Evolutionary conservation across 2,888 invertebrate genomes (phyloP), one percentile per base, ranked within the genome.

Genomic region (Drosophila vallismaia): DNA sequence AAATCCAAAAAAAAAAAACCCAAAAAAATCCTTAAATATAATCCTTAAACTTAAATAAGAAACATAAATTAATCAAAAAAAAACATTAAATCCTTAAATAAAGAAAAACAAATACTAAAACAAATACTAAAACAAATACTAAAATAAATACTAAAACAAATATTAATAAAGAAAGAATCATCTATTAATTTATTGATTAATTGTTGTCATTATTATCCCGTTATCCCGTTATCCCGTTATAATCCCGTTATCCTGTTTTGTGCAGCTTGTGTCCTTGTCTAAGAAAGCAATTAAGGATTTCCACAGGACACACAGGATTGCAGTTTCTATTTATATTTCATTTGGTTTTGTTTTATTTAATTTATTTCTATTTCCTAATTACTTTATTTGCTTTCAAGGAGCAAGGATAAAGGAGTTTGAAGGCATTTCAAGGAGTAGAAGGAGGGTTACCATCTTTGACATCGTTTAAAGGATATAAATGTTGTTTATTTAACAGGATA

Each of bases 221-320:
- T 24, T 44, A 19, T 19, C 19, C 19, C 2, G 1, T 19, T 19
- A 19, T 19, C 2, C 19, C 2, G 19, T 19, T 42, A 42, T 42
- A 24, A 19, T 19, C 19, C 4, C 24, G 24, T 24, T 44, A 19
- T 19, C 19, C 19, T 2, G 1, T 19, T 19, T 19, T 44, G 44
- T 19, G 24, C 44, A 44, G 44, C 44, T 44, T 44, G 44, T 24
- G 44, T 44, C 44, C 12, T 40, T 14, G 19, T 38, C 38, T 7
- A 4, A 33, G 6, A 12, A 5, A 12, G 7, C 12, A 38, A 38
- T 38, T 38, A 9, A 10, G 33, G 9, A 10, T 33, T 33, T 33
- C 33, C 8, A 10, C 33, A 4, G 10, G 19, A 33, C 10, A 33
- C 10, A n/a, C n/a, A 33, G n/a, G n/a, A n/a, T 5, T 19, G 19